Base-by-base conservation (phyloP, 2,113 vertebrate genomes). In the Nibea coibor region DNA sequence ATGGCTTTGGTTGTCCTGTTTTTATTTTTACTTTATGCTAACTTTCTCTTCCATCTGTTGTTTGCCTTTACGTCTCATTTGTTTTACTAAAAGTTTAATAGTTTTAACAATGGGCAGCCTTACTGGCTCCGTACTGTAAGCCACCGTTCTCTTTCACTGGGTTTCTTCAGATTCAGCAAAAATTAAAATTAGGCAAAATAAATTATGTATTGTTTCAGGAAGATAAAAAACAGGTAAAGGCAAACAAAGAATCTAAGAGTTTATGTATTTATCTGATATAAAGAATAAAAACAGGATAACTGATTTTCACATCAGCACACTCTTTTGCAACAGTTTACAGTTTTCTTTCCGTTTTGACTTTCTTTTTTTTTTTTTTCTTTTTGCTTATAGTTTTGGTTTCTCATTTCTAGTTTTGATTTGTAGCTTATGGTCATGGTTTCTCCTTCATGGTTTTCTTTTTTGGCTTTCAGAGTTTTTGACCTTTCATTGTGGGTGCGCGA, bases 331-430 rank as follows among this genome's bases (percentile, higher is more conserved):
- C 43, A 72, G 43, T 78, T 85, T 56, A 83, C 68, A 74, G 56
- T 56, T 84, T 66, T 75, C 62, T 73, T 51, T 77, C 66, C 22
- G 3, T 70, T 76, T 75, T 42, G 26, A 43, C 50, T 51, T 51
- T 12, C 50, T 47, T 51, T 16, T 48, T 31, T 31, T 67, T 56
- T 54, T 42, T 62, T 75, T 12, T 53, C 43, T 5, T 68, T 71
- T 79, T 63, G 70, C 82, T 81, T 82, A 66, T 67, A 72, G 73
- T 75, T 85, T 81, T 78, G 72, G 83, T 87, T 84, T 84, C 76
- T 78, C 75, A 88, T 81, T 90, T 76, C 51, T 48, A 84, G 74
- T 83, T 87, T 80, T 81, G 62, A 83, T 88, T 83, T 74, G 53
- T 81, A 47, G 12, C 72, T 85, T 79, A 85, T 85, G 79, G 74